Base-by-base conservation (phyloP, 2,113 vertebrate species). In the Zosterops pallidus region DNA sequence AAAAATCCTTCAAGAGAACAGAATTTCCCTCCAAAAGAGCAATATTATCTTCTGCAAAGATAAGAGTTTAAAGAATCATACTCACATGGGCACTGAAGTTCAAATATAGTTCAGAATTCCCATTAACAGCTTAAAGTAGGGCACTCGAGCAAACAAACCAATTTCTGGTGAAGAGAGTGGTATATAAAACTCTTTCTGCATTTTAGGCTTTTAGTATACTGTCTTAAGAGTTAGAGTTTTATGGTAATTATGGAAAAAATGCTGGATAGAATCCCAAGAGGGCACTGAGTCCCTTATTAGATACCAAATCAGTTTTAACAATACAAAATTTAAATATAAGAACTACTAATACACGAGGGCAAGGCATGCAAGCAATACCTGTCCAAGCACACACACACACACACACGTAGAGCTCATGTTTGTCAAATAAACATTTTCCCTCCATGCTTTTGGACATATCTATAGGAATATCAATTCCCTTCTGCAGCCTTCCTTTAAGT, bases 341-440 rank as follows among this genome's bases (percentile, higher is more conserved):
- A 35, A 47, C 5, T 76, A 5, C 6, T 50, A 39, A 63, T 14
- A 59, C 5, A 47, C 3, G 18, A 82, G 8, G 19, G 0, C 12
- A 74, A 44, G 6, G 7, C 9, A 41, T 33, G 15, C 18, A 56
- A 70, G 7, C 16, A 65, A 19, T 56, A 49, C 15, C 15, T 25
- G 9, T 24, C 18, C 0, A 3, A 76, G 37, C 7, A 7, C 50
- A 17, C 11, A n/a, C 14, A 22, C 1, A 31, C 3, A 52, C 6
- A 35, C 5, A 26, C 3, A 14, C 0, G 20, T 0, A 44, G 5
- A 60, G 5, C 4, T 78, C 5, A 14, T 33, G 74, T 92, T 62
- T 52, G 10, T 44, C n/a, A 56, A 41, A 37, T 9, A 3, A 62
- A 35, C 22, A 50, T 24, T n/a, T 55, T 10, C 6, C 7, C 46